Evolutionary conservation across 2,113 vertebrate species (phyloP).

Genomic region (Mesocricetus auratus): DNA sequence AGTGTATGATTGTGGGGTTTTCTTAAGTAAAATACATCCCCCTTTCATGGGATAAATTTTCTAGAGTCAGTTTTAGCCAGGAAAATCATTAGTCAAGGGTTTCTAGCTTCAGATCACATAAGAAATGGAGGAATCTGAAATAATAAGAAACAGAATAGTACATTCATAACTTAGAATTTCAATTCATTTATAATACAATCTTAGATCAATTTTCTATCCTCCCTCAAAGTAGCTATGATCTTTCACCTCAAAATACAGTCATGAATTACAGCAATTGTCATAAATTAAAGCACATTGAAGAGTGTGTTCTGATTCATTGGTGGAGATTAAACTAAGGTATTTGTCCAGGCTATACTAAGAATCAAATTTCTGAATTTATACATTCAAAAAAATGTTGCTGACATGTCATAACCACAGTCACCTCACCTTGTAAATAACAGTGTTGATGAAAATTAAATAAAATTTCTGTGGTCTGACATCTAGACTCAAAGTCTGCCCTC

Average conservation of each 20-base stretch:
- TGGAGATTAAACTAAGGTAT: not conserved
- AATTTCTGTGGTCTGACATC: not conserved
- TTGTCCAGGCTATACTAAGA: not conserved
- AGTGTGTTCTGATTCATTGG: not conserved
- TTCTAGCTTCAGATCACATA: not conserved
- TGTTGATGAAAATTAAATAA: not conserved
- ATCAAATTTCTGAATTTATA: not conserved
- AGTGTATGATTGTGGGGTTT: not conserved
- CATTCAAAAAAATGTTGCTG: not conserved
- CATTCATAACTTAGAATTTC: not conserved
- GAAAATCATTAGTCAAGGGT: not conserved
- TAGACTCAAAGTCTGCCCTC: constrained; percentile 28
- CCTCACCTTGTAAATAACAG: not conserved
- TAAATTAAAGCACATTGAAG: not conserved
- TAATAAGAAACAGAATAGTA: not conserved
- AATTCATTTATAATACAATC: not conserved
- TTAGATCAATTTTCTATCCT: not conserved
- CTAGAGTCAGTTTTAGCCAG: too few relatives aligned
- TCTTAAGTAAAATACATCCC: not conserved
- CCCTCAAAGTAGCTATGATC: too few relatives aligned
- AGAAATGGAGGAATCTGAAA: not conserved
- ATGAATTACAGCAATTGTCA: not conserved
- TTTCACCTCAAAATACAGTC: not conserved
- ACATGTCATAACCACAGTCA: not conserved
- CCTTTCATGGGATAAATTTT: not conserved